A percentile compares a stretch with the other conserved stretches of the same genome.
Evolutionary conservation across 2,113 vertebrate genomes (phyloP).

Genomic region (Cisticola juncidis): DNA sequence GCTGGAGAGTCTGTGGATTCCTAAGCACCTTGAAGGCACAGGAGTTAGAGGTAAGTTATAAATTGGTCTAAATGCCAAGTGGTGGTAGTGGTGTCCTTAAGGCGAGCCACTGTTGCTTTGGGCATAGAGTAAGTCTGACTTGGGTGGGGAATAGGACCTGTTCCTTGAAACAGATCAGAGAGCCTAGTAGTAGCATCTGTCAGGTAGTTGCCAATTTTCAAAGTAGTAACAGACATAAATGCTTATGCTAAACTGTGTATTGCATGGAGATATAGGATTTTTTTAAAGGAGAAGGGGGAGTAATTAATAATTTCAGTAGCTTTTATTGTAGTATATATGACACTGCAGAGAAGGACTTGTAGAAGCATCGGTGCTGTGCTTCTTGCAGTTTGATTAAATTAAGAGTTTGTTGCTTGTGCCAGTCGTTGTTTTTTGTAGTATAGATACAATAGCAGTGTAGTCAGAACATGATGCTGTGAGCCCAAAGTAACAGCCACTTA

Average conservation of each 20-base stretch:
- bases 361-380: background rate
- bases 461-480: background rate
- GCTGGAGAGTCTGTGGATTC: background rate
- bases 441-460: background rate
- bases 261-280: background rate
- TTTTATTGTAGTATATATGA: background rate
- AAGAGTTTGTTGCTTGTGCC: background rate
- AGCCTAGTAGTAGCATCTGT: background rate
- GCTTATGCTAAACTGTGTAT: background rate
- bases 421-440: background rate
- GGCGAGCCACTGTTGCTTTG: background rate
- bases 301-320: background rate
- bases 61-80: background rate
- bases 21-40: background rate
- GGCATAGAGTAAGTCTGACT: fast-evolving
- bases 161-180: background rate
- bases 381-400: background rate
- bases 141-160: background rate
- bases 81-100: background rate
- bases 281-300: background rate
- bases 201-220: background rate
- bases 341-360: background rate
- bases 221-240: background rate
- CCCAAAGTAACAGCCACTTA: background rate
- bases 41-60: background rate